Evolutionary conservation across 1,140 invertebrate species (phyloP).

Genomic region (Cydia strobilella): DNA sequence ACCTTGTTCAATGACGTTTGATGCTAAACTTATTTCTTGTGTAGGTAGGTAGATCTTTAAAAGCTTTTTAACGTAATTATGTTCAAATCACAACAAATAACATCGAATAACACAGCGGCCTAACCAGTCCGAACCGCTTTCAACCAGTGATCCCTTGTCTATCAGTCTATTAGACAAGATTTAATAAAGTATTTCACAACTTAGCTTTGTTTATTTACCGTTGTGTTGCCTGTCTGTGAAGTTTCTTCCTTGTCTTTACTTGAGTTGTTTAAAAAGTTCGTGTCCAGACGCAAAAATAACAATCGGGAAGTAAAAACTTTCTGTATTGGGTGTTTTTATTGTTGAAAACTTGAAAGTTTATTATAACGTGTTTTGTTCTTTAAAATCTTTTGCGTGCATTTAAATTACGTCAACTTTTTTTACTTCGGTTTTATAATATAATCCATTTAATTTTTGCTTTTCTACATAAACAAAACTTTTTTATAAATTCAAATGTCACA

Average conservation of each 20-base stretch:
- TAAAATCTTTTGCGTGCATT: neutral
- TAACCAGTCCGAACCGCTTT: conserved; percentile 12
- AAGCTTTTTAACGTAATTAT: neutral
- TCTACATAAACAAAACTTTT: neutral
- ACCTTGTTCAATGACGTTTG: too few relatives aligned
- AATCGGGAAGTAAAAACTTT: conserved; percentile 11
- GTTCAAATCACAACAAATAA: neutral
- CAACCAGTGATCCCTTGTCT: conserved; percentile 27
- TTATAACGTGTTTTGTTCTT: conserved; percentile 6
- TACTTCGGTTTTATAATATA: neutral
- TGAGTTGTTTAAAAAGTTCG: conserved; percentile 29
- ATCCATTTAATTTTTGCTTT: too few relatives aligned
- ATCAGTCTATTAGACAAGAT: conserved; percentile 31
- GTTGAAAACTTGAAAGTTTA: neutral
- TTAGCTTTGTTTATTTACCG: conserved; percentile 29
- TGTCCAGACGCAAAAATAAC: conserved; percentile 27
- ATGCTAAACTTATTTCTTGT: neutral
- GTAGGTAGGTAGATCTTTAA: too few relatives aligned
- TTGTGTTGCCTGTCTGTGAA: conserved; percentile 30
- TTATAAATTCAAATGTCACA: too few relatives aligned
- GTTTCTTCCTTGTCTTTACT: conserved; percentile 30
- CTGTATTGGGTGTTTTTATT: conserved; percentile 19
- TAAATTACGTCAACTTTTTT: neutral
- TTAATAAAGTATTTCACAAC: conserved; percentile 26
- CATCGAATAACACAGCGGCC: neutral